A percentile compares a stretch with the other conserved stretches of the same genome.
phyloP scores from a whole-genome alignment of 2,888 invertebrate genomes.

The Teinopalpus imperialis region DNA sequence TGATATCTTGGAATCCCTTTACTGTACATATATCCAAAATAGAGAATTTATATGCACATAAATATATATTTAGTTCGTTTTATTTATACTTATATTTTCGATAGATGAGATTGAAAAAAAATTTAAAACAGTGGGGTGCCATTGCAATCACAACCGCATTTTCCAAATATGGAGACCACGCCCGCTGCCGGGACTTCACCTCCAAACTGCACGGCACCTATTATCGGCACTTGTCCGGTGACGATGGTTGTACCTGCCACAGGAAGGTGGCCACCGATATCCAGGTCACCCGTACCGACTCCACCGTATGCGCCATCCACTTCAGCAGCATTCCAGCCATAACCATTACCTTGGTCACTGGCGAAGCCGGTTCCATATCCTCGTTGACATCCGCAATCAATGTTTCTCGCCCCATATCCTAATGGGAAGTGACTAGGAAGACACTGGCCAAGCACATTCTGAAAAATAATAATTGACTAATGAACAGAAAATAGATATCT shows the following conservation, averaged over 20 bases:
- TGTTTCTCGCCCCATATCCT: background rate
- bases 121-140: too few species aligned
- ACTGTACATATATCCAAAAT: too few species aligned
- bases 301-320: background rate
- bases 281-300: constrained; percentile 1
- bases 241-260: constrained; percentile 5
- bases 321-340: background rate
- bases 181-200: too few species aligned
- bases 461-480: too few species aligned
- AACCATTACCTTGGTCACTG: background rate
- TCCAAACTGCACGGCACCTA: background rate
- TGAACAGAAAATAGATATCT: too few species aligned
- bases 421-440: background rate
- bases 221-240: background rate
- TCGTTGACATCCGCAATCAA: background rate
- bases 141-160: too few species aligned
- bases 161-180: too few species aligned
- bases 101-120: too few species aligned
- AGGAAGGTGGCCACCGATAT: background rate
- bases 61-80: too few species aligned
- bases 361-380: background rate
- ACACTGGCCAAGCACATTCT: background rate
- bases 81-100: too few species aligned
- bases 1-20: too few species aligned
- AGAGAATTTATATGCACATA: too few species aligned